Conservation (phyloP, 2,797 vertebrate species). For the Phrynocephalus guinanensis region DNA sequence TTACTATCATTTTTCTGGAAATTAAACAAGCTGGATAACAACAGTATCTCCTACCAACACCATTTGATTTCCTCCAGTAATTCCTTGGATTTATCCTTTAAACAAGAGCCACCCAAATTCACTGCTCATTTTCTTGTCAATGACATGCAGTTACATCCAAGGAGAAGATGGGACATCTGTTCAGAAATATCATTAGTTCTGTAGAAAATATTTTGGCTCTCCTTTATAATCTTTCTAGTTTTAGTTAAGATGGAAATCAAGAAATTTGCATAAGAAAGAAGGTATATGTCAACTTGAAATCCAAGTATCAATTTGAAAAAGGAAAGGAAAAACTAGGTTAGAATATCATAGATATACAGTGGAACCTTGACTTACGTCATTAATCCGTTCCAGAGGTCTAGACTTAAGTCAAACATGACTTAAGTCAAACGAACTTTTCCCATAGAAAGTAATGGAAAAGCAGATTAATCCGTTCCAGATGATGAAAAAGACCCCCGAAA, state of each 20-base stretch:
- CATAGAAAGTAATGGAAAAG: too few species aligned
- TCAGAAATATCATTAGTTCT: rapidly evolving
- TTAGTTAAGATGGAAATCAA: neutral
- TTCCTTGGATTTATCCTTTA: neutral
- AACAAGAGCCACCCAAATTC: neutral
- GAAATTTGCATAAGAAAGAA: too few species aligned
- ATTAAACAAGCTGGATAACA: neutral
- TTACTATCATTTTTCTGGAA: neutral
- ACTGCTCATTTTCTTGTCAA: neutral
- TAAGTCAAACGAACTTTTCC: too few species aligned
- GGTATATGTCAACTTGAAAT: neutral
- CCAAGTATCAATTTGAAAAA: neutral
- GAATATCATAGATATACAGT: neutral
- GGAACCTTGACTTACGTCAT: too few species aligned
- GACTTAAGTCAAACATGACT: too few species aligned
- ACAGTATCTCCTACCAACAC: neutral
- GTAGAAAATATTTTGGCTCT: too few species aligned
- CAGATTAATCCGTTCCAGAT: too few species aligned
- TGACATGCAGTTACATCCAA: neutral
- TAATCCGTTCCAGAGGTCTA: too few species aligned
- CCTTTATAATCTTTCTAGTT: neutral
- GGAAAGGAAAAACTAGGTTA: neutral
- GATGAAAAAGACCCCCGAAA: too few species aligned
- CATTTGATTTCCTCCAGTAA: neutral
- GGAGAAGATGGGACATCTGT: neutral